phyloP scores from a whole-genome alignment of 2,888 invertebrate genomes.

The Diloba caeruleocephala region DNA sequence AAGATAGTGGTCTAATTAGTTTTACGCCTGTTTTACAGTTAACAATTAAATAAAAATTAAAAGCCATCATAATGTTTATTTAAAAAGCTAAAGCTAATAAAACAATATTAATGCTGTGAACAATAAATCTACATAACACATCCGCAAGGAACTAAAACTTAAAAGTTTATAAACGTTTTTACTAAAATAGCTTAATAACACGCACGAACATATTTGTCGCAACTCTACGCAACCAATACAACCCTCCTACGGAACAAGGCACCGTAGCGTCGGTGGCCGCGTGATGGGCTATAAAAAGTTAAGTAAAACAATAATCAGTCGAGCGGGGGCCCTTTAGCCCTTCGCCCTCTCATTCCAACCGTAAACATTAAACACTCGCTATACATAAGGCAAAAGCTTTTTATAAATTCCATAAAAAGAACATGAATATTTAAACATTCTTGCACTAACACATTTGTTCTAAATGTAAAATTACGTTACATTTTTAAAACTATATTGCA shows the following conservation, averaged over 20 bases:
- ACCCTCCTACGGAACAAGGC: slow-evolving; percentile 51
- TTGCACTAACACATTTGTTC: slow-evolving; percentile 23
- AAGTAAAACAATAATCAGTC: slow-evolving; percentile 83
- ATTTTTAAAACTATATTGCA: background rate
- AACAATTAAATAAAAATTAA: too few relatives aligned
- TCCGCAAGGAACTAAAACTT: slow-evolving; percentile 25
- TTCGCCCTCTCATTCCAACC: slow-evolving; percentile 57
- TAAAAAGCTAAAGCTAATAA: slow-evolving; percentile 3
- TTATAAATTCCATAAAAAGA: slow-evolving; percentile 46
- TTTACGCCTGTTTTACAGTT: too few relatives aligned
- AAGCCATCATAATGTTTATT: too few relatives aligned
- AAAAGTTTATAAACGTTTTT: slow-evolving; percentile 22
- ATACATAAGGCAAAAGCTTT: slow-evolving; percentile 56
- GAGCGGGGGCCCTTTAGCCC: slow-evolving; percentile 61
- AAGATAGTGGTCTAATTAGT: too few relatives aligned
- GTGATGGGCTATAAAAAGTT: slow-evolving; percentile 76
- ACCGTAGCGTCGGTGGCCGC: slow-evolving; percentile 49
- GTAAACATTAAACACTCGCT: slow-evolving; percentile 62
- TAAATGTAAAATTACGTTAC: slow-evolving; percentile 17
- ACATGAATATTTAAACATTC: slow-evolving; percentile 34
- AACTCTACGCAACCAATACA: slow-evolving; percentile 45
- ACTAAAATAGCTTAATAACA: slow-evolving; percentile 31
- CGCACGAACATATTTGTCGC: slow-evolving; percentile 26
- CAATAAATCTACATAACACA: slow-evolving; percentile 20
- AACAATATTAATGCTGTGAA: slow-evolving; percentile 16